phyloP scores from a whole-genome alignment of 2,797 vertebrate species.

The Cirrhinus molitorella region DNA sequence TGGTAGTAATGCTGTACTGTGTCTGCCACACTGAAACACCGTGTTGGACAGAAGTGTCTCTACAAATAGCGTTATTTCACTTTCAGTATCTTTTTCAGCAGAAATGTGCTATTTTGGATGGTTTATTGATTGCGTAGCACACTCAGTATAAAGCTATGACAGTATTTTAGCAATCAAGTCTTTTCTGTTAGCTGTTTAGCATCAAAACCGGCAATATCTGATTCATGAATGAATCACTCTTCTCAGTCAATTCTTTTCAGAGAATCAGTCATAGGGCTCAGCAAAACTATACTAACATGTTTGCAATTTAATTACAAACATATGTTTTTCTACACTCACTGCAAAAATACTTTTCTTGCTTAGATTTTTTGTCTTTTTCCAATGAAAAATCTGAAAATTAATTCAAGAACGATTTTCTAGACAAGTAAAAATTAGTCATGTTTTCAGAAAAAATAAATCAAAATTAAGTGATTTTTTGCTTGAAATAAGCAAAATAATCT shows the following conservation, averaged over 20 bases:
- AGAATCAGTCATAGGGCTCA: background rate
- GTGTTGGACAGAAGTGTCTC: background rate
- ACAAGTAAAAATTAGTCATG: too few relatives aligned
- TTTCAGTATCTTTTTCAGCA: background rate
- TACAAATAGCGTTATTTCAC: background rate
- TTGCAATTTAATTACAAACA: too few relatives aligned
- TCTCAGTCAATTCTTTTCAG: background rate
- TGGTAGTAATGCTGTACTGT: slow-evolving; percentile 16
- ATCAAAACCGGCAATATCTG: background rate
- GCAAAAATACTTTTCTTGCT: too few relatives aligned
- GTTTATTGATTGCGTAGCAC: background rate
- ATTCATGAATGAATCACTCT: background rate
- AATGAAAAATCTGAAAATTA: too few relatives aligned
- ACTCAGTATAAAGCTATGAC: background rate
- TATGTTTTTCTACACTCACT: too few relatives aligned
- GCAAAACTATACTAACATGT: background rate
- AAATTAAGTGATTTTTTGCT: too few relatives aligned
- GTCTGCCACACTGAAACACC: background rate
- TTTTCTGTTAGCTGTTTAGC: background rate
- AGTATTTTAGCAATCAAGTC: background rate
- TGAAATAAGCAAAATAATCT: too few relatives aligned
- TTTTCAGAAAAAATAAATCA: too few relatives aligned
- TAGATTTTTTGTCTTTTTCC: too few relatives aligned
- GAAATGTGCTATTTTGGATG: background rate
- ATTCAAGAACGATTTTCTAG: too few relatives aligned